These are phyloP conservation scores for Sipha maydis DNA, from an alignment of 2,888 invertebrate genomes.

Conservation along the genomic window DNA sequence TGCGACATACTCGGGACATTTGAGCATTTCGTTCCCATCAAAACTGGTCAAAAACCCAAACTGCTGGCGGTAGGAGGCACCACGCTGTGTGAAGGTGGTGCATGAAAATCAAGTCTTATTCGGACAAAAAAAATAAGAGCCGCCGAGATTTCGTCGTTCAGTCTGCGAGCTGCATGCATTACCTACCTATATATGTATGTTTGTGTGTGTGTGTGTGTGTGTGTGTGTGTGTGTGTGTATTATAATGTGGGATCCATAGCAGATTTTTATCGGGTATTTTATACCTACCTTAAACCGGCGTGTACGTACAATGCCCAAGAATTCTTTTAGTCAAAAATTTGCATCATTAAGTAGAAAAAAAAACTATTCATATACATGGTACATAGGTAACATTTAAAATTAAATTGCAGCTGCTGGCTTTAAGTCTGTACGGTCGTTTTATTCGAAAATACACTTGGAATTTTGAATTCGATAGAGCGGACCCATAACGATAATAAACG, in stretches of 20 bases:
- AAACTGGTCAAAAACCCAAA: conserved; percentile 36
- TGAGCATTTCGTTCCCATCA: conserved; percentile 30
- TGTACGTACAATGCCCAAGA: not conserved
- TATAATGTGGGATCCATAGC: not conserved
- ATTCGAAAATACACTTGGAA: not conserved
- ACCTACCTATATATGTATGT: not conserved
- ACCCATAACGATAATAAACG: conserved; percentile 20
- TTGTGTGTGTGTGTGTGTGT: no score
- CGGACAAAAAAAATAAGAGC: conserved; percentile 18
- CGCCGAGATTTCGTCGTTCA: conserved; percentile 23
- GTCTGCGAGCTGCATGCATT: not conserved
- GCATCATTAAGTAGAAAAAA: conserved; percentile 32
- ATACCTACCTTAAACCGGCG: not conserved
- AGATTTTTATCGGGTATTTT: conserved; percentile 43
- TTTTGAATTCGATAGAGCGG: not conserved
- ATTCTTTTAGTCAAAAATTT: conserved; percentile 34
- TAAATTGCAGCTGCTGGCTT: not conserved
- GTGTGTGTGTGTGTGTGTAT: not conserved
- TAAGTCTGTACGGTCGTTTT: not conserved
- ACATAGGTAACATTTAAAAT: not conserved
- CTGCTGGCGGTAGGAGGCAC: not conserved
- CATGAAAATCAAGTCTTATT: conserved; percentile 35
- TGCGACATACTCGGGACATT: not conserved
- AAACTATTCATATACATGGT: not conserved
- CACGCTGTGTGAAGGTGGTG: conserved; percentile 58